phyloP scores from a whole-genome alignment of 2,888 invertebrate genomes.

The Erpobdella octoculata region DNA sequence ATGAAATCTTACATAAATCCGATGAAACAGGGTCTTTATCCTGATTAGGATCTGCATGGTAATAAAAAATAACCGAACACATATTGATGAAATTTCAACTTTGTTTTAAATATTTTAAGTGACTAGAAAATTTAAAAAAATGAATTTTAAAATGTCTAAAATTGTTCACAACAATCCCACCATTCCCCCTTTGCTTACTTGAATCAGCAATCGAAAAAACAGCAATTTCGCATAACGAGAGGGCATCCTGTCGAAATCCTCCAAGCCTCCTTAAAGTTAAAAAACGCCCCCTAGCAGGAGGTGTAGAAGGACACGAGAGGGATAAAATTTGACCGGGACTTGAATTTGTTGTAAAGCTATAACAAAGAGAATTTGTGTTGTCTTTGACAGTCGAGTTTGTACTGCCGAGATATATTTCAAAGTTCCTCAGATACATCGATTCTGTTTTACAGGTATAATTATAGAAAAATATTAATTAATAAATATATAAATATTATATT shows the following conservation, averaged over 20 bases:
- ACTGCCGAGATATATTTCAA: neutral
- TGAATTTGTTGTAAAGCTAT: neutral
- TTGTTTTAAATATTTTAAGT: too few relatives aligned
- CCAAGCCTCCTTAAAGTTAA: neutral
- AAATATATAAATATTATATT: too few relatives aligned
- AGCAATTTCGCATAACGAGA: slow-evolving; percentile 7
- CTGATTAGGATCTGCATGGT: too few relatives aligned
- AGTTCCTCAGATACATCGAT: neutral
- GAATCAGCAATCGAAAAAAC: neutral
- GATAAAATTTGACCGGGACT: neutral
- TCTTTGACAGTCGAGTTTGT: neutral
- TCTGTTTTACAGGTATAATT: too few relatives aligned
- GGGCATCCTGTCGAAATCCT: slow-evolving; percentile 8
- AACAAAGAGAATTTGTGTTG: neutral
- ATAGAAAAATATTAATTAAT: too few relatives aligned
- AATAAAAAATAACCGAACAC: too few relatives aligned
- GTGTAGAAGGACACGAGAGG: neutral
- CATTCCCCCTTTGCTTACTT: neutral
- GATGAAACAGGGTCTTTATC: too few relatives aligned
- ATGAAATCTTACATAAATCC: too few relatives aligned
- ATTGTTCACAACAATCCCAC: too few relatives aligned
- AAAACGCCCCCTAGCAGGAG: neutral
- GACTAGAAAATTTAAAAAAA: too few relatives aligned
- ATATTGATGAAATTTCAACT: too few relatives aligned
- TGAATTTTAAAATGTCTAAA: too few relatives aligned